Conservation (phyloP, 2,888 invertebrate genomes). For the Sesamia inferens region DNA sequence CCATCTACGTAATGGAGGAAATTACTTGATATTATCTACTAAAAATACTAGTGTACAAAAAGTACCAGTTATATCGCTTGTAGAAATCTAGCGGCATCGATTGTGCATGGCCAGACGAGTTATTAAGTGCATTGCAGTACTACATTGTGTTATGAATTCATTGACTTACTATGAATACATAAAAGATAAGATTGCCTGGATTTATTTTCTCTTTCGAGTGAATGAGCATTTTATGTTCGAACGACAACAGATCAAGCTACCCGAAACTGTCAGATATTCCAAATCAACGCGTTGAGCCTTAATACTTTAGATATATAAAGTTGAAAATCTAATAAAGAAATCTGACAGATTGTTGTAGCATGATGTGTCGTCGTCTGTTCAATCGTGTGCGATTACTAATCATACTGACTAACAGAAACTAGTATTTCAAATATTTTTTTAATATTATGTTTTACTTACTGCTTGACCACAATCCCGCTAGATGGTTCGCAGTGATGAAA, state of each 20-base stretch:
- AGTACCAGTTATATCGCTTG: conserved; percentile 15
- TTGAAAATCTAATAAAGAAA: no score
- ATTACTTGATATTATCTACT: conserved; percentile 38
- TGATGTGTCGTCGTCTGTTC: no score
- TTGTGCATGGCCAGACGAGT: conserved; percentile 9
- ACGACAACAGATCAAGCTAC: no score
- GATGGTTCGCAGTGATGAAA: no score
- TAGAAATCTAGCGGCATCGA: conserved; percentile 27
- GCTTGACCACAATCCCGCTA: no score
- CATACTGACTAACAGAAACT: no score
- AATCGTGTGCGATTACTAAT: background rate
- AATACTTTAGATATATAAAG: no score
- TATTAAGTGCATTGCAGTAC: conserved; percentile 17
- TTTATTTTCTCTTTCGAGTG: background rate
- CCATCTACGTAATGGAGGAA: conserved; percentile 21
- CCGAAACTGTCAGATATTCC: no score
- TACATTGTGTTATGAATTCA: background rate
- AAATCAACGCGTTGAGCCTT: no score
- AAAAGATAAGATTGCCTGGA: background rate
- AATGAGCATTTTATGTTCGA: background rate
- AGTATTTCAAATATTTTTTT: no score
- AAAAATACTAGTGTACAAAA: conserved; percentile 11
- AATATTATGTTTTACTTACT: no score
- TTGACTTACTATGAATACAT: background rate
- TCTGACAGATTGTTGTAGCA: no score